phyloP scores from a whole-genome alignment of 2,113 vertebrate species.

The Dipodomys ordii region DNA sequence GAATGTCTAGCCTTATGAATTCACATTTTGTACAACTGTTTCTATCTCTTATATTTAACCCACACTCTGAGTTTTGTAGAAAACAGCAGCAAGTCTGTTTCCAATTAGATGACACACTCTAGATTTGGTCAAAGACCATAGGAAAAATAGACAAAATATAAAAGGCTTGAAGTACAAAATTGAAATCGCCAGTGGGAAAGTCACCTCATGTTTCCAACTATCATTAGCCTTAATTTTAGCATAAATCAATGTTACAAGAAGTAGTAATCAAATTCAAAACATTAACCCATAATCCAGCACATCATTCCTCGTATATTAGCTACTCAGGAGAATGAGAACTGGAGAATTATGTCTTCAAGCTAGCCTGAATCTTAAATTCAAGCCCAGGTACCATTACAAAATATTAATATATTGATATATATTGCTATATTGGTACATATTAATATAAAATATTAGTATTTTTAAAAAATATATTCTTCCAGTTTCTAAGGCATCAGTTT shows the following conservation, averaged over 20 bases:
- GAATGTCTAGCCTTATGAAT: conserved; percentile 89
- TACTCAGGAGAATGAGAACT: no score
- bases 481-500: not conserved
- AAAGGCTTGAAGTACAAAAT: conserved; percentile 30
- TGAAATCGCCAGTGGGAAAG: not conserved
- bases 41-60: conserved; percentile 84
- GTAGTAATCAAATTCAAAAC: no score
- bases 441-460: not conserved
- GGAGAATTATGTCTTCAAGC: no score
- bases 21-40: conserved; percentile 87
- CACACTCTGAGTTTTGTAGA: conserved; percentile 82
- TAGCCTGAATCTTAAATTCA: not conserved
- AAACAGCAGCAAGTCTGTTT: conserved; percentile 87
- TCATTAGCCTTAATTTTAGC: not conserved
- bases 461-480: not conserved
- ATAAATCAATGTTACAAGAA: not conserved
- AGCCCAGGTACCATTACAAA: not conserved
- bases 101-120: conserved; percentile 87
- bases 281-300: no score
- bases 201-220: not conserved
- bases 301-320: no score
- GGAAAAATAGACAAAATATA: conserved; percentile 58
- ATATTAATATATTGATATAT: not conserved
- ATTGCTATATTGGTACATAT: not conserved
- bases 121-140: conserved; percentile 78